These are phyloP conservation scores for Ptychobarbus kaznakovi DNA, from an alignment of 2,797 vertebrate genomes.

Conservation along the genomic window DNA sequence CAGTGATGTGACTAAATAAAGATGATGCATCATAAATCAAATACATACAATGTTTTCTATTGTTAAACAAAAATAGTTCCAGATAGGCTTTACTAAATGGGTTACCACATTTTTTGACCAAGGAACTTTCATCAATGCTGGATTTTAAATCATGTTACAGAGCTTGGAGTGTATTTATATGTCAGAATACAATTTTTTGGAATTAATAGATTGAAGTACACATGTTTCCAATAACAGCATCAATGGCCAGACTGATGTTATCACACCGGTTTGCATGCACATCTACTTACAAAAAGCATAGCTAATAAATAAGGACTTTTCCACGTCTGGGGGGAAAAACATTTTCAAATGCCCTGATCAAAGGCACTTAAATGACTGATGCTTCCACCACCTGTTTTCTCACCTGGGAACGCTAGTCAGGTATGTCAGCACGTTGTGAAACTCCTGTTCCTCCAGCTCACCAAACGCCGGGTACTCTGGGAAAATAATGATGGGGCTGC, in stretches of 20 bases:
- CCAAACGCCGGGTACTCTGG: constrained; percentile 93
- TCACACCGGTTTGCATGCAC: not conserved
- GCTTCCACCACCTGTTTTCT: constrained; percentile 33
- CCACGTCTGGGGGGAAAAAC: too few species aligned
- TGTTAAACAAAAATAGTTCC: not conserved
- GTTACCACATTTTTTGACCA: not conserved
- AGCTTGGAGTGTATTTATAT: not conserved
- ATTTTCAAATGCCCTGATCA: not conserved
- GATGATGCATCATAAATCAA: not conserved
- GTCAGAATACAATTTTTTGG: not conserved
- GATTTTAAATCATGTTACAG: not conserved
- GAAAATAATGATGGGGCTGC: constrained; percentile 95
- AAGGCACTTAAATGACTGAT: not conserved
- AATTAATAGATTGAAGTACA: constrained; percentile 1
- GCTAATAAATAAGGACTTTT: not conserved
- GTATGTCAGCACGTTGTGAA: constrained; percentile 95
- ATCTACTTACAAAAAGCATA: not conserved
- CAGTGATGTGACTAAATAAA: not conserved
- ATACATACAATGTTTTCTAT: not conserved
- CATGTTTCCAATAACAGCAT: not conserved
- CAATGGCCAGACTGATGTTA: not conserved
- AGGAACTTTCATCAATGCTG: not conserved
- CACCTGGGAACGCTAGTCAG: constrained; percentile 95
- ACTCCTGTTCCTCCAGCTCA: constrained; percentile 91
- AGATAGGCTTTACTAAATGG: not conserved